Percentiles rank a stretch among this genome's conserved stretches.
These are phyloP conservation scores for Coregonus sp. DNA, from an alignment of 2,797 vertebrate genomes.

Conservation along the genomic window DNA sequence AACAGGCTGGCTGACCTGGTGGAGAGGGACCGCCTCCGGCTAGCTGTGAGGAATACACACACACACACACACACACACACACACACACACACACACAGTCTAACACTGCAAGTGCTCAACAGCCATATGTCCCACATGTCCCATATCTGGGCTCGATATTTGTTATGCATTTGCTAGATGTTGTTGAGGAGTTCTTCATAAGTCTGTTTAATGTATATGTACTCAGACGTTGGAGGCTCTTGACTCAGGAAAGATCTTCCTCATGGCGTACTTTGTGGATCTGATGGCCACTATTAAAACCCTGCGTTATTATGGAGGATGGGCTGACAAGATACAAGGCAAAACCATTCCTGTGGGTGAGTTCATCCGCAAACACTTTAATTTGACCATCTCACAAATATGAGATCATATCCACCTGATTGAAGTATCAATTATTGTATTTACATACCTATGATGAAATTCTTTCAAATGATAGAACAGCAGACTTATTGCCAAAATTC, in stretches of 20 bases:
- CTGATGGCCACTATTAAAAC: slow-evolving; percentile 83
- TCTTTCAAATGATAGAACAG: not conserved
- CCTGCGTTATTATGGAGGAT: slow-evolving; percentile 84
- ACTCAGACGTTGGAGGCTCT: slow-evolving; percentile 83
- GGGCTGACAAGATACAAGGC: slow-evolving; percentile 90
- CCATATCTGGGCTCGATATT: no score
- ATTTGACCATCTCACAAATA: not conserved
- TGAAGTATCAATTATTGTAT: not conserved
- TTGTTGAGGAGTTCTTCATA: not conserved
- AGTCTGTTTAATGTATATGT: not conserved
- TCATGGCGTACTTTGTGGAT: slow-evolving; percentile 80
- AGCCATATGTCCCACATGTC: not conserved
- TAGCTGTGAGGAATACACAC: slow-evolving; percentile 78
- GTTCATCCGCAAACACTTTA: slow-evolving; percentile 32
- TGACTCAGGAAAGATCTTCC: slow-evolving; percentile 85
- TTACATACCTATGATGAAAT: not conserved
- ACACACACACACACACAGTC: not conserved
- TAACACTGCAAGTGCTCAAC: not conserved
- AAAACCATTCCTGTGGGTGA: slow-evolving; percentile 85
- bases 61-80: slow-evolving; percentile 9
- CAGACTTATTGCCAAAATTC: not conserved
- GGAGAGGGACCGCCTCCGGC: slow-evolving; percentile 79
- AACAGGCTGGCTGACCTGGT: slow-evolving; percentile 84
- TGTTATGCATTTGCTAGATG: no score
- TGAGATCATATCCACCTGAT: not conserved